Percentiles rank a stretch among this genome's conserved stretches.
Evolutionary conservation across 2,797 vertebrate species (phyloP).

Genomic region (Dipus sagitta): DNA sequence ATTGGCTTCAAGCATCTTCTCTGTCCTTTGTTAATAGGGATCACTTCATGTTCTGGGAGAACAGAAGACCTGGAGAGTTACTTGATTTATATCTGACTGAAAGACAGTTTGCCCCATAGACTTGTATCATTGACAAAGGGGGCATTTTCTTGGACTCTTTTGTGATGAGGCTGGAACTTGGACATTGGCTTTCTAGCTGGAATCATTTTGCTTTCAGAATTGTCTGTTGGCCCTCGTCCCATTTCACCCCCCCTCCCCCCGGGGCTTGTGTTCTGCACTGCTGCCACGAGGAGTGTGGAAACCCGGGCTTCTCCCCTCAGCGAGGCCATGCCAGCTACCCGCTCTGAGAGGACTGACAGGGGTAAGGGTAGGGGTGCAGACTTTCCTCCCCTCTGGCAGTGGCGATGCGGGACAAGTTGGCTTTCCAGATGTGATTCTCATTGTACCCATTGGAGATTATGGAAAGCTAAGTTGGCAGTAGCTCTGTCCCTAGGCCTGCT

Average conservation of each 20-base stretch:
- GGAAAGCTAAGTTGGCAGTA: neutral
- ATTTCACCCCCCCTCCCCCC: neutral
- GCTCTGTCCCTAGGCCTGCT: neutral
- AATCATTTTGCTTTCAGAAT: slow-evolving; percentile 4
- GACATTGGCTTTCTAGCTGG: neutral
- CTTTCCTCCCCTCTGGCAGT: neutral
- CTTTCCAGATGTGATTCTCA: neutral
- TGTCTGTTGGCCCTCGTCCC: neutral
- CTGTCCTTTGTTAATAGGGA: neutral
- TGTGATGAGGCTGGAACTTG: neutral
- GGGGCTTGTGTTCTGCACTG: too few relatives aligned
- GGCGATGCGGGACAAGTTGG: neutral
- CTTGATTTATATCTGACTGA: neutral
- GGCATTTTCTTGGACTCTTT: neutral
- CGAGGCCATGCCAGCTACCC: neutral
- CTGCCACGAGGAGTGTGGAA: neutral
- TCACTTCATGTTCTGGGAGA: neutral
- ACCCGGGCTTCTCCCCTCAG: neutral
- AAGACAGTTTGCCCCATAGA: neutral
- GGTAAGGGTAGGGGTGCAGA: neutral
- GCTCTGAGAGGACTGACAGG: neutral
- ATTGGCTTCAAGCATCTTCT: slow-evolving; percentile 14
- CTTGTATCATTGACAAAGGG: neutral
- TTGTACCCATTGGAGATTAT: neutral
- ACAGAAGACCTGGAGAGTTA: neutral